Evolutionary conservation across 2,888 invertebrate species (phyloP).

Genomic region (Nymphalis urticae): DNA sequence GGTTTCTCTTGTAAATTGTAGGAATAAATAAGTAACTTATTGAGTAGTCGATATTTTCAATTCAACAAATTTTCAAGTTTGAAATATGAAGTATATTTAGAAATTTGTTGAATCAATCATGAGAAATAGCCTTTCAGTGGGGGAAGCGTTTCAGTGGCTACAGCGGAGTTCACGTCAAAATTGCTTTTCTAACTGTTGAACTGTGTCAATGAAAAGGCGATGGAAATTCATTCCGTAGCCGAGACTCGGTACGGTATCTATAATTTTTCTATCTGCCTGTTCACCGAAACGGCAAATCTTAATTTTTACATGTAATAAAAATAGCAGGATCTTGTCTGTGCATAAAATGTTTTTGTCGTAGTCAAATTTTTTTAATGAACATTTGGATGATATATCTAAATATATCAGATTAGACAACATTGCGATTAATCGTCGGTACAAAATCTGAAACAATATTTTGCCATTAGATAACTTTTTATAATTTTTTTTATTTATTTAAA

Average conservation of each 20-base stretch:
- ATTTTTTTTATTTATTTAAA: no score
- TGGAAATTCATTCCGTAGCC: slow-evolving; percentile 14
- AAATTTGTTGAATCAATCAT: slow-evolving; percentile 21
- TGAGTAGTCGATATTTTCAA: neutral
- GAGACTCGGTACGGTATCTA: neutral
- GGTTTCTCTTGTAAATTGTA: neutral
- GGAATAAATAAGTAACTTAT: neutral
- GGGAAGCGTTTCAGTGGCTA: slow-evolving; percentile 18
- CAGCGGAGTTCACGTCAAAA: slow-evolving; percentile 14
- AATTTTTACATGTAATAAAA: no score
- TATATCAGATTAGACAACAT: no score
- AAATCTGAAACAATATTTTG: no score
- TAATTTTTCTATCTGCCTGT: no score
- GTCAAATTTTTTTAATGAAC: no score
- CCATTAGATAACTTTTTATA: no score
- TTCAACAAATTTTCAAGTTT: neutral
- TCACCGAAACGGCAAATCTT: no score
- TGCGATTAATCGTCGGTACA: no score
- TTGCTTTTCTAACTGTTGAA: slow-evolving; percentile 24
- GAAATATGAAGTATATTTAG: slow-evolving; percentile 9
- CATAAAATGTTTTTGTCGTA: no score
- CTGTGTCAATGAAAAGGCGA: slow-evolving; percentile 19
- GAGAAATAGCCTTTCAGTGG: slow-evolving; percentile 24
- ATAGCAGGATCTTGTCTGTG: no score
- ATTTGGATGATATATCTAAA: no score